Evolutionary conservation across 2,888 invertebrate species (phyloP), one percentile per base, ranked within the genome.

Genomic region (Lysandra coridon): DNA sequence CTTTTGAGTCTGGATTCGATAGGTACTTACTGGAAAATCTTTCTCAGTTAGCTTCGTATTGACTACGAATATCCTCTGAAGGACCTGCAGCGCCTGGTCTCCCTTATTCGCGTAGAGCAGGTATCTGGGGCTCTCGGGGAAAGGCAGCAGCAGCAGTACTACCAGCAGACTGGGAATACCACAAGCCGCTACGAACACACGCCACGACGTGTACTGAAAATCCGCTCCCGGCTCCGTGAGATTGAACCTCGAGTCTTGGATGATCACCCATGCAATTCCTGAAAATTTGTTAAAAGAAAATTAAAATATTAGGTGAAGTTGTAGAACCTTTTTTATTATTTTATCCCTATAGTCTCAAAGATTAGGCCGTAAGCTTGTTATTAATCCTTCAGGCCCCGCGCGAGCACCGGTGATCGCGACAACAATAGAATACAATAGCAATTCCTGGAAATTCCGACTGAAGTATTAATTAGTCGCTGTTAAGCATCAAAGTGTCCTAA

Each of bases 141-240:
- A 92, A 0, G 95, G 95, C n/a, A 92, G 83, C 53, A 95, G 87
- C 10, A 95, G 86, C 73, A 95, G 83, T 64, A 94, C 92, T 79
- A 95, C 95, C 78, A 95, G 83, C 40, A 96, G 87, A 77, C 95
- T 95, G 1, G 96, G 96, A 44, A 95, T 85, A 0, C 96, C 95
- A 82, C 96, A 96, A 1, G 96, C 92, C 0, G 95, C 94, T 44
- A 96, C 95, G 85, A 96, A 96, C 23, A 96, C 92, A 3, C 96
- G 88, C 96, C 96, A 96, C 0, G 96, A 95, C 1, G 93, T 95
- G 86, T 95, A 96, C 79, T 89, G 86, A 87, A 95, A 95, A 49
- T 83, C 84, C 0, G 89, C 89, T 0, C 82, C 89, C 0, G 82
- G 81, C 0, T 83, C 84, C 4, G 91, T 89, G 62, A 92, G 83